Percentiles rank a stretch among this genome's conserved stretches.
Conservation (phyloP, 2,797 vertebrate species). For the Notolepis coatsorum region DNA sequence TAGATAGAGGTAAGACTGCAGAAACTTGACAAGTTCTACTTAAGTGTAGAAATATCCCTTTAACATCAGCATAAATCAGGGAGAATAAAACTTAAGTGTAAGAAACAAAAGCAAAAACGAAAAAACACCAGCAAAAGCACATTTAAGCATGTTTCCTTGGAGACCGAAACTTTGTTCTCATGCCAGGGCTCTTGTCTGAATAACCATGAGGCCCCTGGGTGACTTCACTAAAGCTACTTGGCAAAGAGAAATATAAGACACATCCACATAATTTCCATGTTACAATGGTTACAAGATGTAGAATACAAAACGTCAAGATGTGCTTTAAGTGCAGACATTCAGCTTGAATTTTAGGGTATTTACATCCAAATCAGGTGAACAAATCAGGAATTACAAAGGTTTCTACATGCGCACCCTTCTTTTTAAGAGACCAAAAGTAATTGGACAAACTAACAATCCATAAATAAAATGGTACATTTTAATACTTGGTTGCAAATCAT, state of each 20-base stretch:
- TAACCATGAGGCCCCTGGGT: conserved; percentile 20
- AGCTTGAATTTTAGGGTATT: not conserved
- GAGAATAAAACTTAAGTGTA: not conserved
- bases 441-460: too few relatives aligned
- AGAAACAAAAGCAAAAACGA: not conserved
- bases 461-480: too few relatives aligned
- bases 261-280: not conserved
- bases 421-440: too few relatives aligned
- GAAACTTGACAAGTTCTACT: too few relatives aligned
- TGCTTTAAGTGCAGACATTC: not conserved
- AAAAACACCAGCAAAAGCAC: not conserved
- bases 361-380: not conserved
- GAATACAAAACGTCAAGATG: not conserved
- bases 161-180: conserved; percentile 42
- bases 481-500: too few relatives aligned
- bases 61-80: not conserved
- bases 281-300: not conserved
- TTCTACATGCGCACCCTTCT: too few relatives aligned
- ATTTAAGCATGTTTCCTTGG: conserved; percentile 45
- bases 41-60: too few relatives aligned
- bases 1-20: too few relatives aligned
- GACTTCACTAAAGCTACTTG: conserved; percentile 11
- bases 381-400: too few relatives aligned
- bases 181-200: conserved; percentile 21
- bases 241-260: not conserved